phyloP scores from a whole-genome alignment of 2,113 vertebrate species.

The Cyrtonyx montezumae region DNA sequence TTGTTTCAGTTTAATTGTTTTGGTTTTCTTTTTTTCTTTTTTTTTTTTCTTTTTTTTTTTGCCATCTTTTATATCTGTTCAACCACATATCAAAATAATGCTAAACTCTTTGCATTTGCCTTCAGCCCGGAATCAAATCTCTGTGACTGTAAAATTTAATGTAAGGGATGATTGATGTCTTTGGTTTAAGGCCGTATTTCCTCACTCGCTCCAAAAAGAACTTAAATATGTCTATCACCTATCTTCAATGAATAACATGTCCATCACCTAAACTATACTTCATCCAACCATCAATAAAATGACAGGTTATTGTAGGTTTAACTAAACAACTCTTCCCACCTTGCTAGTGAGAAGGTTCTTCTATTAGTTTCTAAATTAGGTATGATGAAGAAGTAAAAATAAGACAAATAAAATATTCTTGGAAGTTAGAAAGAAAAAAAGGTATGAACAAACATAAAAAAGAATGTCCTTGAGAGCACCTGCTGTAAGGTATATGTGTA shows the following conservation, averaged over 20 bases:
- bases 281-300: neutral
- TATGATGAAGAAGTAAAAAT: slow-evolving; percentile 23
- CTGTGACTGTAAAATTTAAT: neutral
- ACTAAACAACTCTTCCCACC: neutral
- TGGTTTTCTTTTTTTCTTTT: neutral
- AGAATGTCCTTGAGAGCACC: slow-evolving; percentile 12
- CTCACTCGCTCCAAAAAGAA: neutral
- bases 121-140: neutral
- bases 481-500: neutral
- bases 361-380: slow-evolving; percentile 31
- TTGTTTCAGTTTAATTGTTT: neutral
- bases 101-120: neutral
- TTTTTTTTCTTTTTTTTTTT: neutral
- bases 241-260: neutral
- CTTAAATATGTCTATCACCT: neutral
- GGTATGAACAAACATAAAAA: neutral
- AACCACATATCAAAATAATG: neutral
- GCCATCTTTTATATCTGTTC: neutral
- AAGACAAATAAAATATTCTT: slow-evolving; percentile 23
- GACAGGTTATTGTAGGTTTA: neutral
- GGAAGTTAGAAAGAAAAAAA: neutral
- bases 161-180: neutral
- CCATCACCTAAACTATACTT: neutral
- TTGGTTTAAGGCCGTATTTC: neutral
- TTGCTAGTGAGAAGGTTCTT: slow-evolving; percentile 1